phyloP scores from a whole-genome alignment of 2,888 invertebrate species.

The Diarsia dahlii region DNA sequence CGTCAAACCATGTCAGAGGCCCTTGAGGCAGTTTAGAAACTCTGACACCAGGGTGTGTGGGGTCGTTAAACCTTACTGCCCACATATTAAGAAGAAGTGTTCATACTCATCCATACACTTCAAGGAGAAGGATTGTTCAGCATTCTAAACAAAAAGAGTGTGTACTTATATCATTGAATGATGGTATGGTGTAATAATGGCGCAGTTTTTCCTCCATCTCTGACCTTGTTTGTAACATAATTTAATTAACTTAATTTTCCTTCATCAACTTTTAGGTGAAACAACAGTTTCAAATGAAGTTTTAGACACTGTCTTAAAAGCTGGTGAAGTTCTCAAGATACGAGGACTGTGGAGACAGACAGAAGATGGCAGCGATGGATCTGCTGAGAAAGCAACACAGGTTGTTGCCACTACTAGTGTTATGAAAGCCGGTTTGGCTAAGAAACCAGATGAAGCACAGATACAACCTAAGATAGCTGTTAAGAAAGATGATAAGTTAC shows the following conservation, averaged over 20 bases:
- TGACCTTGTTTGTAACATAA: background rate
- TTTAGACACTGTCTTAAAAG: conserved; percentile 94
- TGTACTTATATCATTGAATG: background rate
- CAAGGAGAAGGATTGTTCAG: background rate
- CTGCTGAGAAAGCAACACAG: conserved; percentile 78
- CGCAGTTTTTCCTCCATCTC: background rate
- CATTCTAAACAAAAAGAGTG: background rate
- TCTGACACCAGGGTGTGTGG: no score
- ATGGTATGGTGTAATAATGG: background rate
- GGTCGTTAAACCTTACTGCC: no score
- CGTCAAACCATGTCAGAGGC: no score
- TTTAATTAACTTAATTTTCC: background rate
- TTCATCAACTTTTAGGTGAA: conserved; percentile 87
- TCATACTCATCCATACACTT: background rate
- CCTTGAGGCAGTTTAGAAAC: no score
- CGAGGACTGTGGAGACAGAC: conserved; percentile 95
- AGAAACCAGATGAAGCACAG: conserved; percentile 79
- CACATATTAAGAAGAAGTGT: background rate
- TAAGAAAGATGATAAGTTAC: conserved; percentile 88
- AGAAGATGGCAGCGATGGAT: conserved; percentile 84
- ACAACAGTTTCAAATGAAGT: conserved; percentile 97
- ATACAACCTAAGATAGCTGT: conserved; percentile 81
- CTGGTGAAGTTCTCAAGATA: conserved; percentile 95
- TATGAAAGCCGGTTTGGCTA: conserved; percentile 76
- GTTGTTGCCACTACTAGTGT: conserved; percentile 69